A percentile compares a stretch with the other conserved stretches of the same genome.
Evolutionary conservation across 2,888 invertebrate species (phyloP).

Genomic region (Autographa gamma): DNA sequence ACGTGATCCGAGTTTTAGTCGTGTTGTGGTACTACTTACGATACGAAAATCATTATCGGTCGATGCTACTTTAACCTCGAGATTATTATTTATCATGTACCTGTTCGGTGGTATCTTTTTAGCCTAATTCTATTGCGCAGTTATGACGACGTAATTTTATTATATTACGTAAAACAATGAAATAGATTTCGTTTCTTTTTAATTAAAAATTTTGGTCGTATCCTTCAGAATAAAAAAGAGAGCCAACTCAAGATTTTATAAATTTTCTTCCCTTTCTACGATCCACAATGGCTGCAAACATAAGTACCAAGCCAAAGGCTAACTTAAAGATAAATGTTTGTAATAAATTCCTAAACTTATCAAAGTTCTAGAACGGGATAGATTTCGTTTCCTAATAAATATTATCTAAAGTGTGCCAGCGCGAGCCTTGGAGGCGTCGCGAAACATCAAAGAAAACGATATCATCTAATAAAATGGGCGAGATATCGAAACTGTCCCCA

Average conservation of each 20-base stretch:
- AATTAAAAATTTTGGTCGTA: no score
- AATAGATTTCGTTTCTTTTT: no score
- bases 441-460: conserved; percentile 34
- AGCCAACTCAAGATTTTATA: no score
- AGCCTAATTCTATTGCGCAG: conserved; percentile 53
- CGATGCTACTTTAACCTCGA: conserved; percentile 69
- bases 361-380: neutral
- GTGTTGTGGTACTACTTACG: conserved; percentile 56
- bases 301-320: neutral
- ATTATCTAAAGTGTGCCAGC: conserved; percentile 12
- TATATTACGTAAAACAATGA: conserved; percentile 26
- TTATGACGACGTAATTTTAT: conserved; percentile 19
- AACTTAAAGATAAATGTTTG: neutral
- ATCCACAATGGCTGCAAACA: neutral
- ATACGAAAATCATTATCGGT: conserved; percentile 73
- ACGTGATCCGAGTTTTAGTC: conserved; percentile 68
- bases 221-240: no score
- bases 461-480: conserved; percentile 40
- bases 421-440: conserved; percentile 27
- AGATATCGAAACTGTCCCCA: conserved; percentile 40
- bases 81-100: conserved; percentile 44
- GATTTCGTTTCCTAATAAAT: conserved; percentile 17
- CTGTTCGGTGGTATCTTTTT: conserved; percentile 51
- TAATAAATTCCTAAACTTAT: conserved; percentile 12
- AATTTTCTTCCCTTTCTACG: no score